These are phyloP conservation scores for Hydropotes inermis DNA, from an alignment of 2,113 vertebrate genomes.

Conservation along the genomic window DNA sequence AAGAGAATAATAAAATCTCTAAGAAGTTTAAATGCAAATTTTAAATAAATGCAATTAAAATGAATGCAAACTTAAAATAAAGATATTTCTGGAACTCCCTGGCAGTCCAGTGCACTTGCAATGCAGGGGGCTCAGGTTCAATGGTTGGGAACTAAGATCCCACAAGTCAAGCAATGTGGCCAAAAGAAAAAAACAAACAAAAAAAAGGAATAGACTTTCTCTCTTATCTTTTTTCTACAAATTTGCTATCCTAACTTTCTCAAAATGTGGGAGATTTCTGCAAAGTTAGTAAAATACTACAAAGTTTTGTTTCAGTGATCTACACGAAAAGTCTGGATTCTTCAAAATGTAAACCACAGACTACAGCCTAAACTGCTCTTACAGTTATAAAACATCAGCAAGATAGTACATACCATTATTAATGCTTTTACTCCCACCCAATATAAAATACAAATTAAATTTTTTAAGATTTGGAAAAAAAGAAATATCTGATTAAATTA, in stretches of 20 bases:
- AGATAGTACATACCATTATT: background rate
- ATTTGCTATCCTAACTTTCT: background rate
- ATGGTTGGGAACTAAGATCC: background rate
- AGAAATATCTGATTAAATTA: background rate
- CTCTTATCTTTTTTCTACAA: background rate
- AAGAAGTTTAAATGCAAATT: conserved; percentile 26
- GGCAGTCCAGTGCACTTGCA: background rate
- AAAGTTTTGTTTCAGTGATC: background rate
- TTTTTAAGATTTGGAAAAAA: background rate
- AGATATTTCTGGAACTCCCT: background rate
- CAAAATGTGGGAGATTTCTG: background rate
- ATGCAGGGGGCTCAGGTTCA: background rate
- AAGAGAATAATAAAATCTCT: conserved; percentile 19
- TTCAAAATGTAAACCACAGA: background rate
- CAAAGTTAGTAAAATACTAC: background rate
- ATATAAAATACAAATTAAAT: background rate
- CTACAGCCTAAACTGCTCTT: background rate
- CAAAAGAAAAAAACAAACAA: background rate
- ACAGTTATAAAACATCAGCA: background rate
- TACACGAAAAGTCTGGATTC: background rate
- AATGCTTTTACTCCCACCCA: background rate
- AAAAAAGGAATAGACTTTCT: background rate
- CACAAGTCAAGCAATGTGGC: background rate
- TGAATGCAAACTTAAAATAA: conserved; percentile 15
- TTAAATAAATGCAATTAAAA: background rate